phyloP scores from a whole-genome alignment of 1,140 invertebrate genomes.

The Drosophila sp. region DNA sequence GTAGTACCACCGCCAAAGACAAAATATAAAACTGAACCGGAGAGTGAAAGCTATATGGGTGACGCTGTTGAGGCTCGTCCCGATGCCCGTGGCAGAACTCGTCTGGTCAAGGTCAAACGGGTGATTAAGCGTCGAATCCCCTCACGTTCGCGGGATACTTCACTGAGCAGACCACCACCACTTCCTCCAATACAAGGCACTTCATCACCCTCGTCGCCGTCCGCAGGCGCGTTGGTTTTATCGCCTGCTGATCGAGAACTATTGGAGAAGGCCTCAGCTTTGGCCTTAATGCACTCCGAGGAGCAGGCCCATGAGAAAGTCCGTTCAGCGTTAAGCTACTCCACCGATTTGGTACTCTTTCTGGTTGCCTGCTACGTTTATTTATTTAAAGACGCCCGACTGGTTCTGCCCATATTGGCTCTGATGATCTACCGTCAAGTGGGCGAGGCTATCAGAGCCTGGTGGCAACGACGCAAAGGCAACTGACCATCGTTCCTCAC shows the following conservation, averaged over 20 bases:
- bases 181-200: neutral
- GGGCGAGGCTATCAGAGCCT: slow-evolving; percentile 85
- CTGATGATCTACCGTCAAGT: slow-evolving; percentile 90
- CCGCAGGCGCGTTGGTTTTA: slow-evolving; percentile 43
- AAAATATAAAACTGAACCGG: slow-evolving; percentile 51
- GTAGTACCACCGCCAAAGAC: slow-evolving; percentile 62
- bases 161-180: slow-evolving; percentile 48
- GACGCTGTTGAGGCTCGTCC: slow-evolving; percentile 70
- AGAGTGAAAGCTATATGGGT: slow-evolving; percentile 63
- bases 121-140: slow-evolving; percentile 69
- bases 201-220: slow-evolving; percentile 2
- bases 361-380: slow-evolving; percentile 90
- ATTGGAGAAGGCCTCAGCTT: slow-evolving; percentile 47
- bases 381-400: slow-evolving; percentile 89
- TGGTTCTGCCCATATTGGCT: slow-evolving; percentile 89
- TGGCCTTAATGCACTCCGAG: slow-evolving; percentile 83
- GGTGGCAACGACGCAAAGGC: slow-evolving; percentile 77
- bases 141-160: slow-evolving; percentile 72
- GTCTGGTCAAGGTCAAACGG: slow-evolving; percentile 75
- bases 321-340: slow-evolving; percentile 86
- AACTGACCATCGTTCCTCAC: slow-evolving; percentile 27
- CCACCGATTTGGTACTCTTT: slow-evolving; percentile 88
- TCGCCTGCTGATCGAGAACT: slow-evolving; percentile 51
- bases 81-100: slow-evolving; percentile 68
- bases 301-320: slow-evolving; percentile 87